Conservation (phyloP, 1,140 invertebrate genomes). For the Limonius californicus region DNA sequence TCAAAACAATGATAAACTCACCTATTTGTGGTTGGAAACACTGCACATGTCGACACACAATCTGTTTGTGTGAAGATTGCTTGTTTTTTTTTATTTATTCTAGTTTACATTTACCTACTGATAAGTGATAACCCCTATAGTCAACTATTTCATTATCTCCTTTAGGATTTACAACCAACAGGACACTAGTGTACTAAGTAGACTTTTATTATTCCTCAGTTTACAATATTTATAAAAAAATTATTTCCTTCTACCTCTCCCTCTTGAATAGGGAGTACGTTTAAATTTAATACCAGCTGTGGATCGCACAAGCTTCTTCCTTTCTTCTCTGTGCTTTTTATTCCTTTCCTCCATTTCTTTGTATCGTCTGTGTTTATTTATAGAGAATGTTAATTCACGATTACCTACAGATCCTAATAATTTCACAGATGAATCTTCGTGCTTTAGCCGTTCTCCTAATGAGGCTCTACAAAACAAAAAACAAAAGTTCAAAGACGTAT, state of each 20-base stretch:
- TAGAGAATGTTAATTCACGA: conserved; percentile 74
- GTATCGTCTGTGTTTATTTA: conserved; percentile 55
- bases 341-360: conserved; percentile 48
- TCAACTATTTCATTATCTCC: not conserved
- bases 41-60: not conserved
- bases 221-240: not conserved
- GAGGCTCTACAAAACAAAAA: conserved; percentile 53
- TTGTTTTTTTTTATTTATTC: not conserved
- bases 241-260: not conserved
- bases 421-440: conserved; percentile 54
- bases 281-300: conserved; percentile 48
- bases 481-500: too few species aligned
- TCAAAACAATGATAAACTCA: not conserved
- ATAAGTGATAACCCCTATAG: conserved; percentile 6
- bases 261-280: conserved; percentile 18
- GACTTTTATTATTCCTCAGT: too few species aligned
- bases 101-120: not conserved
- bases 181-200: not conserved
- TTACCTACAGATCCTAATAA: conserved; percentile 61
- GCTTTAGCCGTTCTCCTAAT: conserved; percentile 67
- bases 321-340: conserved; percentile 66
- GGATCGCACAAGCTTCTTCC: conserved; percentile 66
- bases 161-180: not conserved
- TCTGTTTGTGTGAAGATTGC: not conserved
- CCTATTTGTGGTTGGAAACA: not conserved